phyloP scores from a whole-genome alignment of 2,797 vertebrate genomes.

The Podargus strigoides region DNA sequence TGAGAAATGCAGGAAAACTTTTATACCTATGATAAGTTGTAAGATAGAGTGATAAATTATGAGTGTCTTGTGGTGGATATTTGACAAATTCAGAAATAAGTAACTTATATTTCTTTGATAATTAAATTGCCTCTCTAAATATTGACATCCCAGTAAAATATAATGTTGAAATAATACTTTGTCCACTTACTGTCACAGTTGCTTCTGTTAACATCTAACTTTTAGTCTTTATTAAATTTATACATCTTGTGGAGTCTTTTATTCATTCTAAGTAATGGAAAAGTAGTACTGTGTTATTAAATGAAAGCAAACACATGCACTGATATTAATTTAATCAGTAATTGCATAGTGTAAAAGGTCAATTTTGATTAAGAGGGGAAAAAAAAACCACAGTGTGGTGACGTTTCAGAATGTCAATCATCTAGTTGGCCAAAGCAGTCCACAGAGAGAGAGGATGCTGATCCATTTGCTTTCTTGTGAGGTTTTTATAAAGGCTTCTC shows the following conservation, averaged over 20 bases:
- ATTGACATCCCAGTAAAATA: background rate
- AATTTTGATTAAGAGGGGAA: background rate
- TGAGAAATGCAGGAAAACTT: background rate
- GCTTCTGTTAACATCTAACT: background rate
- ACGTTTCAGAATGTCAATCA: background rate
- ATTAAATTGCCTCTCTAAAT: background rate
- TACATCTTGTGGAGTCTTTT: background rate
- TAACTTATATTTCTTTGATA: background rate
- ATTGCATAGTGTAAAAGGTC: background rate
- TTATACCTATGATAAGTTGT: background rate
- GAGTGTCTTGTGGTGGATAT: background rate
- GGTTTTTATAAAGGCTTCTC: background rate
- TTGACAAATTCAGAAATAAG: background rate
- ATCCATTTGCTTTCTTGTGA: background rate
- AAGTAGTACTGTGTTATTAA: background rate
- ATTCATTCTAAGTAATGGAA: background rate
- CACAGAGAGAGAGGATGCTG: background rate
- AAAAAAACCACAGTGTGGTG: rapidly evolving
- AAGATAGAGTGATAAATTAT: background rate
- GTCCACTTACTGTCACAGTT: background rate
- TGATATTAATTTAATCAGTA: background rate
- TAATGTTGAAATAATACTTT: background rate
- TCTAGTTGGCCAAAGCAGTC: background rate
- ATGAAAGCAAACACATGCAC: background rate
- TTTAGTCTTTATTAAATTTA: background rate